These are phyloP conservation scores for Deladenus siricidicola DNA, from an alignment of 2,888 invertebrate genomes.

Conservation along the genomic window DNA sequence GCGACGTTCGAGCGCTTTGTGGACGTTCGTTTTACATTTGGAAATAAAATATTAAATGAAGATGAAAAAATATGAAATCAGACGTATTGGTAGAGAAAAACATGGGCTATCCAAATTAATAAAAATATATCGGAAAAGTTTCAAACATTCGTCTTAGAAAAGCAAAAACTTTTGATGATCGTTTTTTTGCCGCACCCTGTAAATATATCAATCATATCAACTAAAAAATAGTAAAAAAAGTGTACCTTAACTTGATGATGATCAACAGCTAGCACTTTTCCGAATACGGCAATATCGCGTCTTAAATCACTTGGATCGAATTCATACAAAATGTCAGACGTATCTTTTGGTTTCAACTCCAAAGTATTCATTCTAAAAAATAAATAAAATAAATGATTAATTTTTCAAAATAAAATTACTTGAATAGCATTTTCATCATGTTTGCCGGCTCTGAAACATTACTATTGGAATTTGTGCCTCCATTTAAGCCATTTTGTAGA, in stretches of 20 bases:
- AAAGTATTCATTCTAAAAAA: conserved; percentile 23
- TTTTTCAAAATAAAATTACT: background rate
- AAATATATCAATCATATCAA: too few species aligned
- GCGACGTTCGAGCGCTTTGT: too few species aligned
- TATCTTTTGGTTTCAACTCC: conserved; percentile 24
- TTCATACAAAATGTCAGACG: conserved; percentile 27
- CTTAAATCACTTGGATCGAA: conserved; percentile 28
- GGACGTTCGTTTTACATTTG: too few species aligned
- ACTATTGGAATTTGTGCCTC: background rate
- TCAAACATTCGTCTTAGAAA: too few species aligned
- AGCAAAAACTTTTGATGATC: too few species aligned
- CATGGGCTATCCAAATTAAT: too few species aligned
- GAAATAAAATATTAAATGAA: too few species aligned
- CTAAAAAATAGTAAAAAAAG: too few species aligned
- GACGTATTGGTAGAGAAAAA: too few species aligned
- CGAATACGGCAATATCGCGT: conserved; percentile 22
- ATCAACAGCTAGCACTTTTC: conserved; percentile 20
- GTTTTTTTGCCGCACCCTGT: too few species aligned
- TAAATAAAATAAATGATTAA: background rate
- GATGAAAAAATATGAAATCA: too few species aligned
- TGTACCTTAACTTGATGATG: conserved; percentile 2
- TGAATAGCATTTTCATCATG: conserved; percentile 2
- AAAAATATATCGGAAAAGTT: too few species aligned
- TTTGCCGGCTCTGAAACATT: background rate
- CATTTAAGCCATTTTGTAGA: conserved; percentile 2